Percentiles rank a stretch among this genome's conserved stretches.
Conservation (phyloP, 2,888 invertebrate species). For the Byasa hedistus region DNA sequence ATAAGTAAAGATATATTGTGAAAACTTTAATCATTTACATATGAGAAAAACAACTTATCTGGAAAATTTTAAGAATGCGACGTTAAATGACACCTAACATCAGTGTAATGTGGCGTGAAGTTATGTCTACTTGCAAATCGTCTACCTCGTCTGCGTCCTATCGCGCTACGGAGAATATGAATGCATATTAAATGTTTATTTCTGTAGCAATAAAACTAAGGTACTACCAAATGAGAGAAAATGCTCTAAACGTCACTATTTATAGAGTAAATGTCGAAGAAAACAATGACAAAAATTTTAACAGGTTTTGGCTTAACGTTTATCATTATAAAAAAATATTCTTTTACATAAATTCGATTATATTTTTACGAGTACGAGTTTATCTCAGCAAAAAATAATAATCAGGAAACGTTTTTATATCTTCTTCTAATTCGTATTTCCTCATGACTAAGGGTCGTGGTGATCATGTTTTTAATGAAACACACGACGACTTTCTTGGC, state of each 20-base stretch:
- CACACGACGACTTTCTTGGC: no score
- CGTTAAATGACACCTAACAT: conserved; percentile 12
- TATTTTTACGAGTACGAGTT: no score
- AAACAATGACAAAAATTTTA: background rate
- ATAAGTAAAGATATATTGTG: background rate
- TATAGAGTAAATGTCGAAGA: background rate
- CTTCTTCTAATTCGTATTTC: no score
- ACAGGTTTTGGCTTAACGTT: no score
- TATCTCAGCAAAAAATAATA: no score
- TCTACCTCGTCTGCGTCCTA: conserved; percentile 2
- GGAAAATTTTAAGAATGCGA: conserved; percentile 2
- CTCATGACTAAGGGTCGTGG: no score
- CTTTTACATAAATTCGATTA: no score
- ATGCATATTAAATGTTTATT: conserved; percentile 18
- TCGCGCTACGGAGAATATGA: conserved; percentile 3
- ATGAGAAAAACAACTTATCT: background rate
- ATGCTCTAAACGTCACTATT: background rate
- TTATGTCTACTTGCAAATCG: conserved; percentile 23
- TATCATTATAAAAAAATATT: no score
- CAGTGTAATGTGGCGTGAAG: conserved; percentile 24
- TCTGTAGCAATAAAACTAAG: conserved; percentile 21
- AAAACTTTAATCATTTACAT: background rate
- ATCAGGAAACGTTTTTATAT: no score
- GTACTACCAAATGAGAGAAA: background rate
- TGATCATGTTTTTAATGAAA: no score